phyloP scores from a whole-genome alignment of 2,888 invertebrate species.

The Polydrusus cervinus region DNA sequence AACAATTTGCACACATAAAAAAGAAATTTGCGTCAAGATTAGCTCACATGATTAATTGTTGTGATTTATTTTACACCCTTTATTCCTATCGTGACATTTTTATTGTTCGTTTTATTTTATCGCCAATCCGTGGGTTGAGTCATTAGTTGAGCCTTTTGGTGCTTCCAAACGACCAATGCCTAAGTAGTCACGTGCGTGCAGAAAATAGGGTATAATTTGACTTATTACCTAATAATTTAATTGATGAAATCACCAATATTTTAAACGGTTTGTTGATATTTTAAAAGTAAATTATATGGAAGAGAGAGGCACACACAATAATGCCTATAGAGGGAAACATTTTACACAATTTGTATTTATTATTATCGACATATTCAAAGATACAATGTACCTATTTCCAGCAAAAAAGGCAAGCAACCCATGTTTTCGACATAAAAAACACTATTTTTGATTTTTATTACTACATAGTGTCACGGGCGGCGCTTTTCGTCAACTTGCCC shows the following conservation, averaged over 20 bases:
- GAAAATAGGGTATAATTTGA: neutral
- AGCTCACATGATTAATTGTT: neutral
- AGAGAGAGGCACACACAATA: neutral
- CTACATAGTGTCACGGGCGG: too few relatives aligned
- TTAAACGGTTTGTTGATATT: neutral
- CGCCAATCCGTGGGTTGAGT: neutral
- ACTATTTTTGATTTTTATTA: too few relatives aligned
- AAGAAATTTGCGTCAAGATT: neutral
- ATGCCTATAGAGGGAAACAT: too few relatives aligned
- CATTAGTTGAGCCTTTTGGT: neutral
- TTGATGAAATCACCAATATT: neutral
- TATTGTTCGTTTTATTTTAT: conserved; percentile 13
- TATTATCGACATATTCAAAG: too few relatives aligned
- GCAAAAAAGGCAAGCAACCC: too few relatives aligned
- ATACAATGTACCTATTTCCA: too few relatives aligned
- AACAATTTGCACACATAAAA: too few relatives aligned
- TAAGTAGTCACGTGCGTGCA: neutral
- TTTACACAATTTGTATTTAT: too few relatives aligned
- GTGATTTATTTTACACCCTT: conserved; percentile 1
- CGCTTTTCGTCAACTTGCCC: too few relatives aligned
- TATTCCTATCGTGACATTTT: conserved; percentile 3
- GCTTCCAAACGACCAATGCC: neutral
- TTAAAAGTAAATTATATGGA: neutral
- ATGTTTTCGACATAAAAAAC: too few relatives aligned
- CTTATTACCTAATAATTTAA: neutral